Evolutionary conservation across 2,113 vertebrate genomes (phyloP).

Genomic region (Pollimyrus isidori): DNA sequence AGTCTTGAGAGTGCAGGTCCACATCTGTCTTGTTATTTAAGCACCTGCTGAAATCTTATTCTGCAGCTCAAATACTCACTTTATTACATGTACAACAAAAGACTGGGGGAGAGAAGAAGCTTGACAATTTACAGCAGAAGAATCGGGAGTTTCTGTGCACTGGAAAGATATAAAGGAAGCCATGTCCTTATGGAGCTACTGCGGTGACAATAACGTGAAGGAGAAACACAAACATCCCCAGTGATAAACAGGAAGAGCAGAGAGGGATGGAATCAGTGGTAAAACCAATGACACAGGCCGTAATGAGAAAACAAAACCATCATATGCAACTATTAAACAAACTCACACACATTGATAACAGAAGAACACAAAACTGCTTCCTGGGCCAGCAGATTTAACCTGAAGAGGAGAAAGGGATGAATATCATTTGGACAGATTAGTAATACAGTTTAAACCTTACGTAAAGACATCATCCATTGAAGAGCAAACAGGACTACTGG

Average conservation of each 20-base stretch:
- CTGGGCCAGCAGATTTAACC: constrained; percentile 39
- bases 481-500: not conserved
- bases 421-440: not conserved
- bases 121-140: not conserved
- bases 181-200: not conserved
- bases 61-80: not conserved
- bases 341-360: constrained; percentile 20
- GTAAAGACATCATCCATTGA: not conserved
- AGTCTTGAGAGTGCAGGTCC: not conserved
- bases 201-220: not conserved
- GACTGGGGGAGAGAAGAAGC: not conserved
- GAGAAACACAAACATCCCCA: not conserved
- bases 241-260: not conserved
- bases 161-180: not conserved
- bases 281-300: constrained; percentile 34
- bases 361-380: constrained; percentile 12
- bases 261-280: constrained; percentile 10
- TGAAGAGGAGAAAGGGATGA: constrained; percentile 24
- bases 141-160: not conserved
- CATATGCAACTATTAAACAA: constrained; percentile 39
- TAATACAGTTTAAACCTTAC: not conserved
- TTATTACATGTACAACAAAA: not conserved
- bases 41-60: not conserved
- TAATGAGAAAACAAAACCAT: not conserved
- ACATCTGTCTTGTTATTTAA: not conserved